These are phyloP conservation scores for Aptenodytes patagonicus DNA, from an alignment of 2,113 vertebrate genomes.

Conservation along the genomic window DNA sequence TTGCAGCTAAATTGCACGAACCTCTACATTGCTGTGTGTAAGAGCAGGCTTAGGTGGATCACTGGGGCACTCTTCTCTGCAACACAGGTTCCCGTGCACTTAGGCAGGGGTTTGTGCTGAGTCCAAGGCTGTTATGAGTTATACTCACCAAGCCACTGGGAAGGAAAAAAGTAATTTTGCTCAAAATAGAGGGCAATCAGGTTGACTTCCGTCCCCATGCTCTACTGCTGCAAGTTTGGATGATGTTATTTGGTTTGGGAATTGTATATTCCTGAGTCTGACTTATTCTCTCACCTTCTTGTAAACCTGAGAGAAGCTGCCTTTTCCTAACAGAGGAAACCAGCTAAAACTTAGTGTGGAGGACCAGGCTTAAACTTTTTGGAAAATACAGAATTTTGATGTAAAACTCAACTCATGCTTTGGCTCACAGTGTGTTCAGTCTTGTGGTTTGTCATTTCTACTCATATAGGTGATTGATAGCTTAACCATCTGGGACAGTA, in stretches of 20 bases:
- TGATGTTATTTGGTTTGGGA: neutral
- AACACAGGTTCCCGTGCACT: fast-evolving
- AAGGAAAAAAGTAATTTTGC: neutral
- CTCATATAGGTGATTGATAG: neutral
- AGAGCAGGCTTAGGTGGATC: neutral
- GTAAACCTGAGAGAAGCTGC: neutral
- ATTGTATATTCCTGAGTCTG: neutral
- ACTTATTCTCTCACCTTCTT: neutral
- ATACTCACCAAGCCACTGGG: neutral
- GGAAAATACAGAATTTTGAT: neutral
- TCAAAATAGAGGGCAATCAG: neutral
- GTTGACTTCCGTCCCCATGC: fast-evolving
- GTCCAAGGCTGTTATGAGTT: neutral
- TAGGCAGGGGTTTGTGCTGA: neutral
- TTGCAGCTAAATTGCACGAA: neutral
- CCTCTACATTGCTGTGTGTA: neutral
- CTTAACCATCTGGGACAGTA: neutral
- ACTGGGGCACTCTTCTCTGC: neutral
- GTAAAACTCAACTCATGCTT: neutral
- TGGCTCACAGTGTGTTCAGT: neutral
- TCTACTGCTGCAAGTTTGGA: neutral
- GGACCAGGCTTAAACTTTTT: neutral
- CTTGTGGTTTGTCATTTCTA: neutral
- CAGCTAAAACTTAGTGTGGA: neutral
- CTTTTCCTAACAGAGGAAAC: neutral